These are phyloP conservation scores for Gracilinanus agilis DNA, from an alignment of 2,113 vertebrate genomes.

Conservation along the genomic window DNA sequence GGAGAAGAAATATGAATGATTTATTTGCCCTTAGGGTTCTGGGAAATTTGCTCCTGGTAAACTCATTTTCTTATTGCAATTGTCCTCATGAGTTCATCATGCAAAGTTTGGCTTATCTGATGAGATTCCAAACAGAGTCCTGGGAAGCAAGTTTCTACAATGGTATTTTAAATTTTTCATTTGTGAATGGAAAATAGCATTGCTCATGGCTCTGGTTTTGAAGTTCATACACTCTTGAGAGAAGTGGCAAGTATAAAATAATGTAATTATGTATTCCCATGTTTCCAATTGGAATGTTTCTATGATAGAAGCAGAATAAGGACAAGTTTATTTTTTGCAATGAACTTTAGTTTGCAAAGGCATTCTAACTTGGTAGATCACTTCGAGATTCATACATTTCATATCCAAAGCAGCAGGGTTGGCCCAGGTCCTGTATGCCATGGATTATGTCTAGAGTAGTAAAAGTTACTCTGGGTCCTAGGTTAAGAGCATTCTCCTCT, in stretches of 20 bases:
- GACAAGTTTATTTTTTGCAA: neutral
- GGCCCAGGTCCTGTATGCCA: neutral
- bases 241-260: slow-evolving; percentile 31
- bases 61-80: neutral
- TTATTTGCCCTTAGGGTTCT: neutral
- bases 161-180: slow-evolving; percentile 3
- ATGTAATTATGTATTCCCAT: slow-evolving; percentile 48
- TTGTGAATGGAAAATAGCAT: slow-evolving; percentile 40
- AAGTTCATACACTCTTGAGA: slow-evolving; percentile 52
- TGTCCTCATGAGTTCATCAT: neutral
- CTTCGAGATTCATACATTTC: slow-evolving; percentile 33
- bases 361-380: slow-evolving; percentile 56
- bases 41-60: neutral
- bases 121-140: slow-evolving; percentile 25
- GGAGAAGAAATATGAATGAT: neutral
- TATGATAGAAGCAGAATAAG: slow-evolving; percentile 39
- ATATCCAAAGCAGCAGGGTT: slow-evolving; percentile 25
- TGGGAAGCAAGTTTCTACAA: slow-evolving; percentile 33
- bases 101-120: neutral
- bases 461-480: neutral
- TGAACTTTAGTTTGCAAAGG: slow-evolving; percentile 12
- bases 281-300: slow-evolving; percentile 15
- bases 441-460: neutral
- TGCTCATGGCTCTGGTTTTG: slow-evolving; percentile 12
- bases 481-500: neutral